Evolutionary conservation across 1,140 invertebrate genomes (phyloP).

Genomic region (Euwallacea similis): DNA sequence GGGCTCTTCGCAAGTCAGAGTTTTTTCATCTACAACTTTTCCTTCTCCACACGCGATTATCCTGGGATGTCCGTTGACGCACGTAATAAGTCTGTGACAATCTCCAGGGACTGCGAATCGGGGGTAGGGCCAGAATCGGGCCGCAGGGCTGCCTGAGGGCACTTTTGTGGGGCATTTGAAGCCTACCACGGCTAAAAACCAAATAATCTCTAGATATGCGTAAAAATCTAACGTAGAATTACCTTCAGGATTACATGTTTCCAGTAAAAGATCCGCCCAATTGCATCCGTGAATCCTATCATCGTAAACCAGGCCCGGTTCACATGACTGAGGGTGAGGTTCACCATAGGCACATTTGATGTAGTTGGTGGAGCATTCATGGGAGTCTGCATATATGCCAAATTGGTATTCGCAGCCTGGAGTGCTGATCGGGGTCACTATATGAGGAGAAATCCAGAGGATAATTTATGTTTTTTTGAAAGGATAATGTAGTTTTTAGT

Average conservation of each 20-base stretch:
- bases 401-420: conserved; percentile 87
- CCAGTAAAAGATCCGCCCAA: conserved; percentile 87
- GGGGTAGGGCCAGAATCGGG: conserved; percentile 89
- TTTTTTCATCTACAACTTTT: conserved; percentile 81
- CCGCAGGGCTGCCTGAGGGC: conserved; percentile 73
- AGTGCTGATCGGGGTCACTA: conserved; percentile 75
- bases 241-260: conserved; percentile 87
- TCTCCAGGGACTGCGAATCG: conserved; percentile 82
- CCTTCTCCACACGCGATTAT: conserved; percentile 83
- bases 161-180: conserved; percentile 84
- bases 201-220: neutral
- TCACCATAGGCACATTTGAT: conserved; percentile 83
- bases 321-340: conserved; percentile 76
- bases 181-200: conserved; percentile 68
- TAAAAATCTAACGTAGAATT: conserved; percentile 16
- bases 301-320: conserved; percentile 85
- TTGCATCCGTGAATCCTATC: conserved; percentile 86
- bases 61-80: conserved; percentile 82
- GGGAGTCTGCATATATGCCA: conserved; percentile 79
- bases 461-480: no score
- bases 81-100: conserved; percentile 82
- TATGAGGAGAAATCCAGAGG: no score
- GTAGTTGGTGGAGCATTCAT: conserved; percentile 81
- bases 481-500: no score
- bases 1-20: conserved; percentile 80